Base-by-base conservation (phyloP, 2,797 vertebrate species). In the Siniperca undulata region DNA sequence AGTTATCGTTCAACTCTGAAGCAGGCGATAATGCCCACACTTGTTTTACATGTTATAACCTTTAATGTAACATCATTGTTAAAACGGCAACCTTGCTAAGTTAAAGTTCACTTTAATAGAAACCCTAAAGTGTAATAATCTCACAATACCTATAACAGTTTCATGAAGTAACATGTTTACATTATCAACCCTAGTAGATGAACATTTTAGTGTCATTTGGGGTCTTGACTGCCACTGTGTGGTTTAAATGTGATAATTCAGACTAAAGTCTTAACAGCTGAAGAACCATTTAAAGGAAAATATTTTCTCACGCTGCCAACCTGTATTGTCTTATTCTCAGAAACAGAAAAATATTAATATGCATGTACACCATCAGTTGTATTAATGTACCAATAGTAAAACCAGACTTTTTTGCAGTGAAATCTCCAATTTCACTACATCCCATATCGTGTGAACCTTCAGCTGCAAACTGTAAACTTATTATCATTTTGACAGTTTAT, bases 171-270 rank as follows among this genome's bases (percentile, higher is more conserved):
- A 44, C 0, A 24, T 0, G 1, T 59, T 68, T 22, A 48, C 6
- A n/a, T 50, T 4, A 22, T 44, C 34, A 61, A 16, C 1, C 16
- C 7, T 5, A 4, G 12, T 14, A 77, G 24, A 62, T 11, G 16
- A 8, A 60, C 0, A 20, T 48, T 59, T 64, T 16, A 3, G 14
- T 53, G 13, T 60, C 38, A 48, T 75, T 7, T 30, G 13, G 17
- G 71, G 24, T 72, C 55, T 75, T 58, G 3, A 66, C 72, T 74
- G 87, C 69, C 88, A 73, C 64, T 50, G 0, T 76, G 87, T 89
- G 88, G 74, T 81, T 24, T 16, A 66, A 27, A 40, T 48, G 36
- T 69, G n/a, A 30, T 62, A 0, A 4, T 42, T 27, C 75, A 78
- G 14, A 27, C 19, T 58, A 6, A 2, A 20, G 12, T 81, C 75